These are phyloP conservation scores for Sceloporus undulatus DNA, from an alignment of 2,113 vertebrate species.

Conservation along the genomic window DNA sequence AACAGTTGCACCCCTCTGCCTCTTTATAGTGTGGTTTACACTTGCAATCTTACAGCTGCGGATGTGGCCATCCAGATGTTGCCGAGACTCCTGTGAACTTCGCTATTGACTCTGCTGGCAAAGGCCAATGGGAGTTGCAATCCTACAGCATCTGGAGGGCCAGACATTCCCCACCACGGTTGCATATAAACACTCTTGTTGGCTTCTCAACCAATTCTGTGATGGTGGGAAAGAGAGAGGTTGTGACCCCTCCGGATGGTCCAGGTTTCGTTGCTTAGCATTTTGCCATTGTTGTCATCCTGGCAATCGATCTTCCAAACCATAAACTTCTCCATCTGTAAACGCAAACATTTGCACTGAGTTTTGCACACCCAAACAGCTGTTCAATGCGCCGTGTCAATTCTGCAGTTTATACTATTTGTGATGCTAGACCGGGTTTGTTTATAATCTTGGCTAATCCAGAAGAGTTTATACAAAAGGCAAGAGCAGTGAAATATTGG, in stretches of 20 bases:
- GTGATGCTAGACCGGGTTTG: conserved; percentile 29
- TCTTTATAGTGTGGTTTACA: background rate
- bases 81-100: background rate
- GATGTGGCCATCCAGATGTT: background rate
- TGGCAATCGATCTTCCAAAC: conserved; percentile 52
- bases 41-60: background rate
- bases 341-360: conserved; percentile 42
- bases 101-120: no score
- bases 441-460: conserved; percentile 45
- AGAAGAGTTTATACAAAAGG: conserved; percentile 33
- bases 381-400: conserved; percentile 12
- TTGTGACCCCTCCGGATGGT: background rate
- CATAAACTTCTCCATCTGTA: conserved; percentile 64
- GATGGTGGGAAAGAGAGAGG: background rate
- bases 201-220: conserved; percentile 8
- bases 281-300: conserved; percentile 11
- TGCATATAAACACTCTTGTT: background rate
- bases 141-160: background rate
- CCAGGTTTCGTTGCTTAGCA: conserved; percentile 49
- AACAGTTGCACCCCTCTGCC: no score
- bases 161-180: background rate
- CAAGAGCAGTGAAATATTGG: accelerated
- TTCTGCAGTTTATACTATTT: conserved; percentile 40
- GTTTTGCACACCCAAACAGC: conserved; percentile 53
- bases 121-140: background rate